These are phyloP conservation scores for Ectropis grisescens DNA, from an alignment of 1,140 invertebrate genomes.

Conservation along the genomic window DNA sequence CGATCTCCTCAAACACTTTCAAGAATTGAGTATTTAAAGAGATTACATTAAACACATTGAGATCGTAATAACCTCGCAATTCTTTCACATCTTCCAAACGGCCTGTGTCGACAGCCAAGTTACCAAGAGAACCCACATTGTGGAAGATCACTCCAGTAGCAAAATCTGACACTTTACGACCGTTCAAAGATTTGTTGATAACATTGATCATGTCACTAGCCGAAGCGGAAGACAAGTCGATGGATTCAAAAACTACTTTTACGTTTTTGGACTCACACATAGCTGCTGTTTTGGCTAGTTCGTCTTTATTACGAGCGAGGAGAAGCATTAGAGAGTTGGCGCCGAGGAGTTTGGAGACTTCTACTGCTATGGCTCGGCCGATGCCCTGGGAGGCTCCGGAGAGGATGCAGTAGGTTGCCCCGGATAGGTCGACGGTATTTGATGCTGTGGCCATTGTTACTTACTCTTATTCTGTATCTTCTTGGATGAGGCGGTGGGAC, in stretches of 20 bases:
- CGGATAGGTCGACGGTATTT: conserved; percentile 59
- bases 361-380: conserved; percentile 81
- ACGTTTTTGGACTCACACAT: conserved; percentile 70
- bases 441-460: conserved; percentile 52
- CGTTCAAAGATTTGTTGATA: conserved; percentile 52
- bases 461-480: conserved; percentile 40
- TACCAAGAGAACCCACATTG: conserved; percentile 91
- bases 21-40: conserved; percentile 85
- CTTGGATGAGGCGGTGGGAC: conserved; percentile 46
- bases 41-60: conserved; percentile 86
- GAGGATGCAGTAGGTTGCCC: conserved; percentile 74
- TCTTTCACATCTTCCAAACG: conserved; percentile 73
- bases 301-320: conserved; percentile 78
- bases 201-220: conserved; percentile 63
- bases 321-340: conserved; percentile 80
- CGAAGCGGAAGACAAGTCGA: conserved; percentile 72
- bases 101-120: conserved; percentile 73
- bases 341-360: conserved; percentile 74
- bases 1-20: conserved; percentile 73
- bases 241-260: conserved; percentile 64
- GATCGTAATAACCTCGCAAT: conserved; percentile 78
- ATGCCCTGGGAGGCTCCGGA: conserved; percentile 93
- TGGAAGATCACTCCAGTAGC: conserved; percentile 84
- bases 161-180: conserved; percentile 67
- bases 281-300: conserved; percentile 75